Evolutionary conservation across 1,140 invertebrate species (phyloP).

Genomic region (Tachypleus tridentatus): DNA sequence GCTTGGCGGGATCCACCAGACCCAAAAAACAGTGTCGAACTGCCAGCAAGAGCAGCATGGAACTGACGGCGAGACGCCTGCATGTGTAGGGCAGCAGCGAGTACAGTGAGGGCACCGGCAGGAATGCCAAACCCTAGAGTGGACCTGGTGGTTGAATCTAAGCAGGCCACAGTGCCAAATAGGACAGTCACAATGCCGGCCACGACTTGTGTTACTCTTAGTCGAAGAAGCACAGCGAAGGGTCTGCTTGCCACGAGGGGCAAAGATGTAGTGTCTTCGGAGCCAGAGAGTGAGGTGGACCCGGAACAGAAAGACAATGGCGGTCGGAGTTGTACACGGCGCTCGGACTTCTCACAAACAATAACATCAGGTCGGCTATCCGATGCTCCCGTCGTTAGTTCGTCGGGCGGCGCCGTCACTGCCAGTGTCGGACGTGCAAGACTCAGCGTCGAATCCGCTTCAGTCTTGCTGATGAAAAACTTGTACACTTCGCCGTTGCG

Average conservation of each 20-base stretch:
- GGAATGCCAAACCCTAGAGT: slow-evolving; percentile 7
- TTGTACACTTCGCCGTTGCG: too few species aligned
- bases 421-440: too few species aligned
- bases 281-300: too few species aligned
- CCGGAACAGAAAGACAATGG: too few species aligned
- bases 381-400: too few species aligned
- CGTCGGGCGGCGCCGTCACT: too few species aligned
- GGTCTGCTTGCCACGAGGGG: background rate
- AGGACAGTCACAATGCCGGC: slow-evolving; percentile 4
- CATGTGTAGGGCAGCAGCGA: slow-evolving; percentile 1
- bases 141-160: background rate
- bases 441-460: too few species aligned
- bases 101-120: slow-evolving; percentile 3
- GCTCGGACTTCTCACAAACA: too few species aligned
- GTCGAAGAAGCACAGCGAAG: slow-evolving; percentile 8
- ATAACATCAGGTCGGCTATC: too few species aligned
- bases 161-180: slow-evolving; percentile 11
- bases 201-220: slow-evolving; percentile 13
- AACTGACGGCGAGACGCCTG: background rate
- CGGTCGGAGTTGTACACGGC: too few species aligned
- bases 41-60: background rate
- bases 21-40: too few species aligned
- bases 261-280: background rate
- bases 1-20: background rate
- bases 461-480: too few species aligned